Evolutionary conservation across 2,797 vertebrate species (phyloP).

Genomic region (Pangasius larnaudii): DNA sequence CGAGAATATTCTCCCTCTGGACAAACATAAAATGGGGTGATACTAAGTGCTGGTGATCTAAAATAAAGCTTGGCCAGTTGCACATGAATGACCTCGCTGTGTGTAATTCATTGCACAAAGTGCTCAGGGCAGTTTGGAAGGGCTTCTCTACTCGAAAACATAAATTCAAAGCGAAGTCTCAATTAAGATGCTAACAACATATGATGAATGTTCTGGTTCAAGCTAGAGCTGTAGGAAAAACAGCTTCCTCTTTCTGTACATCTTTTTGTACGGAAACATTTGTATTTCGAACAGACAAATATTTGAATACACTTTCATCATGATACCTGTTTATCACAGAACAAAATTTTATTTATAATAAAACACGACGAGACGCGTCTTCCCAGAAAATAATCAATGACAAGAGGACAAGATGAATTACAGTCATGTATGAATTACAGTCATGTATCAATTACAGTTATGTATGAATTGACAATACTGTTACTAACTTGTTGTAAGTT

Average conservation of each 20-base stretch:
- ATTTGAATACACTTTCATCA: background rate
- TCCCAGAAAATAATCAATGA: background rate
- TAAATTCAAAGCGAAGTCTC: constrained; percentile 58
- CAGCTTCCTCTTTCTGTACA: no score
- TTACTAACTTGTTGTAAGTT: background rate
- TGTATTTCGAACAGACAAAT: background rate
- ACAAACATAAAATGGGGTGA: constrained; percentile 63
- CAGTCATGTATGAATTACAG: no score
- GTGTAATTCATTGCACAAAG: constrained; percentile 55
- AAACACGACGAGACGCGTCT: background rate
- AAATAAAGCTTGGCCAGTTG: constrained; percentile 69
- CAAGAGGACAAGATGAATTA: background rate
- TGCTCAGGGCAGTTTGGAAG: constrained; percentile 40
- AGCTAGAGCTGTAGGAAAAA: constrained; percentile 45
- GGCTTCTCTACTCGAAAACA: constrained; percentile 45
- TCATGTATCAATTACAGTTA: no score
- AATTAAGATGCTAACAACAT: constrained; percentile 59
- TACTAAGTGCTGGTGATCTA: constrained; percentile 68
- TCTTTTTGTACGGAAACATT: no score
- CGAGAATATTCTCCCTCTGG: constrained; percentile 55
- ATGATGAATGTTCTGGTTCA: constrained; percentile 59
- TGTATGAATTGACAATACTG: no score
- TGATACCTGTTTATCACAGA: background rate
- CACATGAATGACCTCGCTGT: constrained; percentile 59
- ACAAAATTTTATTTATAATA: background rate